Evolutionary conservation across 2,888 invertebrate genomes (phyloP).

Genomic region (Cantharis lateralis): DNA sequence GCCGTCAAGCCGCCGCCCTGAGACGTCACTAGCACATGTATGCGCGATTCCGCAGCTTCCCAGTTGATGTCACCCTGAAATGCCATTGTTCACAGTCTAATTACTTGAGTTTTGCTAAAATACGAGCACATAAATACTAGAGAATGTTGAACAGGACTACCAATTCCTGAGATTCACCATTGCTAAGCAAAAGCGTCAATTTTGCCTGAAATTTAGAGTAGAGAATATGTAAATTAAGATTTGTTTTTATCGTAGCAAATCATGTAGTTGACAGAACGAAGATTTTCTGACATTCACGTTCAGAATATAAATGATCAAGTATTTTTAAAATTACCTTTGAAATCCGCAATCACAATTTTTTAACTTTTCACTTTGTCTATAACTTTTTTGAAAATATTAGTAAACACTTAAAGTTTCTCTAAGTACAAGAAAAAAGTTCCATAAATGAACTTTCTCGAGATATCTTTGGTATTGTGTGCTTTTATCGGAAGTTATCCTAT

Average conservation of each 20-base stretch:
- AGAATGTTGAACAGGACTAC: conserved; percentile 17
- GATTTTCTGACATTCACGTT: conserved; percentile 41
- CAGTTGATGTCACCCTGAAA: conserved; percentile 12
- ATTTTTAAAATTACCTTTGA: conserved; percentile 36
- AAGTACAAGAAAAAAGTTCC: background rate
- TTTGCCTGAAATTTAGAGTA: conserved; percentile 29
- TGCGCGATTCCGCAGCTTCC: conserved; percentile 22
- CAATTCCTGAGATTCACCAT: conserved; percentile 20
- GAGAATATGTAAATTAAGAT: conserved; percentile 46
- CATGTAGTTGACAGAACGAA: conserved; percentile 44
- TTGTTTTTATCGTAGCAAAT: conserved; percentile 45
- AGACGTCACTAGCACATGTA: conserved; percentile 24
- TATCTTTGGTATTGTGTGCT: background rate
- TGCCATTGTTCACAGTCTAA: conserved; percentile 36
- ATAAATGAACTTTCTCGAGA: background rate
- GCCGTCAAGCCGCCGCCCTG: conserved; percentile 22
- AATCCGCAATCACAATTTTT: conserved; percentile 3
- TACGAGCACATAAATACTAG: conserved; percentile 19
- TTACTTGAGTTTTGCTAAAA: conserved; percentile 25
- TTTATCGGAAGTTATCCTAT: background rate
- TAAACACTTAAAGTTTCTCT: background rate
- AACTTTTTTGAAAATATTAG: background rate
- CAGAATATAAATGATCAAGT: conserved; percentile 42
- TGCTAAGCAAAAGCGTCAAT: conserved; percentile 19
- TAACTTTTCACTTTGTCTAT: background rate